These are phyloP conservation scores for Lymantria dispar DNA, from an alignment of 2,888 invertebrate genomes.

Conservation along the genomic window DNA sequence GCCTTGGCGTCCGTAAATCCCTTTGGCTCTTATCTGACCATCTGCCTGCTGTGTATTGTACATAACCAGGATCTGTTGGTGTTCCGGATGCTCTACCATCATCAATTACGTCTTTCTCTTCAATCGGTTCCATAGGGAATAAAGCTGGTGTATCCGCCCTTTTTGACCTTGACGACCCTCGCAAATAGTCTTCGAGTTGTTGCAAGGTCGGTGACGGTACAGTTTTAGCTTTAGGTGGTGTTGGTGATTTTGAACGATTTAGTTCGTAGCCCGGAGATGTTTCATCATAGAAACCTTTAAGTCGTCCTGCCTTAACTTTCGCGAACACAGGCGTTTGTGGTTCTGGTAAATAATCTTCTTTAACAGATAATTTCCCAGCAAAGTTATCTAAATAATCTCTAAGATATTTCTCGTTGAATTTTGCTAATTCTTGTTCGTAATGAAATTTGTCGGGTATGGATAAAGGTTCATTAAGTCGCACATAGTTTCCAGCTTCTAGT, in stretches of 20 bases:
- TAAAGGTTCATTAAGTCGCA: slow-evolving; percentile 66
- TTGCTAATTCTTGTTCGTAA: slow-evolving; percentile 71
- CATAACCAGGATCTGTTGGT: slow-evolving; percentile 88
- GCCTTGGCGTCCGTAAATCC: slow-evolving; percentile 81
- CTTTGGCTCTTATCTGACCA: slow-evolving; percentile 80
- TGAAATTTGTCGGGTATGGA: slow-evolving; percentile 62
- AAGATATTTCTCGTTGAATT: slow-evolving; percentile 72
- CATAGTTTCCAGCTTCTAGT: slow-evolving; percentile 65
- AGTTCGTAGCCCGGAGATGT: slow-evolving; percentile 62
- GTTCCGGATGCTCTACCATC: slow-evolving; percentile 83
- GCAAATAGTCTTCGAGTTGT: slow-evolving; percentile 74
- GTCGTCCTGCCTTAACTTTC: slow-evolving; percentile 66
- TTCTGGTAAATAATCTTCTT: slow-evolving; percentile 73
- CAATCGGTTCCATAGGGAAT: slow-evolving; percentile 81
- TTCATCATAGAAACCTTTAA: slow-evolving; percentile 65
- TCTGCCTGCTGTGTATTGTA: slow-evolving; percentile 86
- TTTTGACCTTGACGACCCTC: slow-evolving; percentile 56
- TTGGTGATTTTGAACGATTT: slow-evolving; percentile 60
- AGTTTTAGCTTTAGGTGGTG: slow-evolving; percentile 50
- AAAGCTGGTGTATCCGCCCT: slow-evolving; percentile 67
- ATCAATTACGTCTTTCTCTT: slow-evolving; percentile 61
- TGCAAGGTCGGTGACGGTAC: slow-evolving; percentile 72
- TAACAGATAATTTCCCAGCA: slow-evolving; percentile 60
- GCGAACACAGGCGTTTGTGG: slow-evolving; percentile 75
- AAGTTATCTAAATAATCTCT: slow-evolving; percentile 66